Evolutionary conservation across 1,140 invertebrate genomes (phyloP), one percentile per base, ranked within the genome.

Genomic region (Panulirus ornatus): DNA sequence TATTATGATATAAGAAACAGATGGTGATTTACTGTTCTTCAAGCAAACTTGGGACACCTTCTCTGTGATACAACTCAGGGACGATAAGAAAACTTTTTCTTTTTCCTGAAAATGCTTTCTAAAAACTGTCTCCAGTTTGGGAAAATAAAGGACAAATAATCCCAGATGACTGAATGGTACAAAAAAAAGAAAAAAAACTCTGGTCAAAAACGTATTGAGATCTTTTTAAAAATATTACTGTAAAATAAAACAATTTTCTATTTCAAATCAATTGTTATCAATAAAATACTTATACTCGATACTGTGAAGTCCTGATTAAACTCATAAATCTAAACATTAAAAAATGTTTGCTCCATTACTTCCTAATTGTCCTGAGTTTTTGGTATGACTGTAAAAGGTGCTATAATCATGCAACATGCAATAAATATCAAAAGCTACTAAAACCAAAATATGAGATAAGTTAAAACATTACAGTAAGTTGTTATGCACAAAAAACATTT

Each of bases 301-400:
- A 19, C 3, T 58, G n/a, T 19, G 8, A 58, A 58, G 54, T 14
- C 54, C 19, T 19, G 0, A 14, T 22, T 58, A 22, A 58, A 22
- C 3, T 14, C 16, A 16, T 16, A 22, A 3, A 19, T 54, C 16
- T 19, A 54, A 3, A 54, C n/a, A 19, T 2, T 58, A 22, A 5
- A 22, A 58, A 19, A 58, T 58, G n/a, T 58, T 19, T 54, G 16
- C n/a, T 58, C 54, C 54, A 58, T 58, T 58, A 87, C n/a, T 83
- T 81, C 40, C 87, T 89, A 83, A 89, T 82, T 89, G 87, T 44
- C 84, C 87, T 82, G 87, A 89, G 87, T 89, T 89, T 89, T 89
- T 89, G 78, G 87, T 83, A 82, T 82, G 79, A 83, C 87, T 89
- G 87, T 89, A 47, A 47, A 89, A 73, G 66, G 87, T 89, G 87